Conservation (phyloP, 2,113 vertebrate species). For the Lates calcarifer region DNA sequence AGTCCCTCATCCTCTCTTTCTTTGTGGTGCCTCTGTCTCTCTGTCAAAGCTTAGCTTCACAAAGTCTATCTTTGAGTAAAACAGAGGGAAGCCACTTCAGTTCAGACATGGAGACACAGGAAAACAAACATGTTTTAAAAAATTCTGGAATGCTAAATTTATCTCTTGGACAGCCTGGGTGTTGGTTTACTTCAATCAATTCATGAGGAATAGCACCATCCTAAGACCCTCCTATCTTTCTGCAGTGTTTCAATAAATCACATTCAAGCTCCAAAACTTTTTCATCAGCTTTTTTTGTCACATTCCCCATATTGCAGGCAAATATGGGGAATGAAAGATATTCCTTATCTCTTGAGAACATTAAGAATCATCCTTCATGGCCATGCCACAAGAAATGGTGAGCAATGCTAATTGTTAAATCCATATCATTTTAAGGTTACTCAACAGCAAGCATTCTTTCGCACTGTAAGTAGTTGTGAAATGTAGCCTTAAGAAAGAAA, state of each 20-base stretch:
- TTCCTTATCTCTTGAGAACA: neutral
- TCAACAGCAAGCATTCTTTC: conserved; percentile 8
- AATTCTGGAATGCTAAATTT: neutral
- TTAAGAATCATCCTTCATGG: neutral
- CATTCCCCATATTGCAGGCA: neutral
- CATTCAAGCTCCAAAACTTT: neutral
- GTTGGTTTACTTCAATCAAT: neutral
- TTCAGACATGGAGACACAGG: neutral
- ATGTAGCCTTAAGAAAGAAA: conserved; percentile 42
- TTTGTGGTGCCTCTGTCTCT: conserved; percentile 20
- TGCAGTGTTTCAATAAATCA: neutral
- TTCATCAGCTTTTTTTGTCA: neutral
- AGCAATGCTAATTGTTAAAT: conserved; percentile 10
- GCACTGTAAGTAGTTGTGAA: conserved; percentile 27
- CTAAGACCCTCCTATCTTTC: neutral
- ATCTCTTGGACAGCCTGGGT: neutral
- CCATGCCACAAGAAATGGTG: neutral
- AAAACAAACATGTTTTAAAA: neutral
- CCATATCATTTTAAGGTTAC: conserved; percentile 15
- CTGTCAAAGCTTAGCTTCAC: conserved; percentile 4
- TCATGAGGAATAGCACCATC: neutral
- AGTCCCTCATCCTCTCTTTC: conserved; percentile 2
- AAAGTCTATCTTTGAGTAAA: neutral
- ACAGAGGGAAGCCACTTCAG: neutral
- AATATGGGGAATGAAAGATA: no score